These are phyloP conservation scores for Vulpes ferrilata DNA, from an alignment of 2,113 vertebrate species.

Conservation along the genomic window DNA sequence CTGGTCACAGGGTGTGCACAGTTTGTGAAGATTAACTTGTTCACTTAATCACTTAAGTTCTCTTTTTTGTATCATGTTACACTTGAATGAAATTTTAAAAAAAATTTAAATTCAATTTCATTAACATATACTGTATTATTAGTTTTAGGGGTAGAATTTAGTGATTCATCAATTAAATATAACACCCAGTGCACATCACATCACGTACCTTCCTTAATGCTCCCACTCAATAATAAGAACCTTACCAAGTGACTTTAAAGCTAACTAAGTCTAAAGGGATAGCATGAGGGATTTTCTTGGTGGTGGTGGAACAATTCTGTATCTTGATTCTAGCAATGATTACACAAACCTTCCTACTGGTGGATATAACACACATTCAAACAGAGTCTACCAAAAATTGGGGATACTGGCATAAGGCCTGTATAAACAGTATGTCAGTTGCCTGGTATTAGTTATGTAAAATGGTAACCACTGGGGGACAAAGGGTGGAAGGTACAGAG, in stretches of 20 bases:
- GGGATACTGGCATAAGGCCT: not conserved
- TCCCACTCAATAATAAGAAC: not conserved
- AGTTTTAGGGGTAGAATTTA: not conserved
- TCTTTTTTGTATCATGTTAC: not conserved
- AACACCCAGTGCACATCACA: not conserved
- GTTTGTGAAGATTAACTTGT: not conserved
- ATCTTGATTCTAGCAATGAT: not conserved
- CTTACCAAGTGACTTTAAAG: not conserved
- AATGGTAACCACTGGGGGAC: not conserved
- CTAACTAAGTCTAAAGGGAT: not conserved
- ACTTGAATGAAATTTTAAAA: not conserved
- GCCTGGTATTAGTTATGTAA: not conserved
- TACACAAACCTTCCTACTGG: not conserved
- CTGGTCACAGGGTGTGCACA: not conserved
- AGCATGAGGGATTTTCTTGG: not conserved
- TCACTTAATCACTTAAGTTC: not conserved
- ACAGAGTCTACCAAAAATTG: not conserved
- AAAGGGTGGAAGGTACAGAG: not conserved
- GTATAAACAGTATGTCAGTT: not conserved
- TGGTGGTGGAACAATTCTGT: not conserved
- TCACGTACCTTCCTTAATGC: not conserved
- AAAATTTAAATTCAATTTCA: not conserved
- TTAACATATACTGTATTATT: not conserved
- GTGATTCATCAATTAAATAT: not conserved
- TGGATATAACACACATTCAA: not conserved